Evolutionary conservation across 2,888 invertebrate species (phyloP).

Genomic region (Deilephila elpenor): DNA sequence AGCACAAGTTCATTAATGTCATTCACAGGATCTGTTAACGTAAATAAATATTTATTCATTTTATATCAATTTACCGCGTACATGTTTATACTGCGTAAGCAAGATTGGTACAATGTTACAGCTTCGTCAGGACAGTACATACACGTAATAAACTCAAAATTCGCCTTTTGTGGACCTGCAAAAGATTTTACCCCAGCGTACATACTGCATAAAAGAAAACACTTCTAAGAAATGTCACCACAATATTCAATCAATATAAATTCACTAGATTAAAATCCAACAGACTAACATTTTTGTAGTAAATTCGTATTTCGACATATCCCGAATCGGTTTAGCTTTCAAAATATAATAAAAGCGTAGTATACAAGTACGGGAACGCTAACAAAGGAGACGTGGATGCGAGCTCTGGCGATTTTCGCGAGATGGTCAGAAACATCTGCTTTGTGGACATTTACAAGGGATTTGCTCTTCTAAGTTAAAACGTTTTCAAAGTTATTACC

Average conservation of each 20-base stretch:
- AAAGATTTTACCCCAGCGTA: no score
- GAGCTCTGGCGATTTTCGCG: constrained; percentile 63
- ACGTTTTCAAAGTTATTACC: constrained; percentile 51
- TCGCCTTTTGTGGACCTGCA: no score
- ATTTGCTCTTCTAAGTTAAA: constrained; percentile 60
- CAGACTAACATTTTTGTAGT: not conserved
- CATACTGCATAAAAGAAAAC: no score
- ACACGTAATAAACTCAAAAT: no score
- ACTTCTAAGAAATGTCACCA: no score
- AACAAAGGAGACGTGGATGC: constrained; percentile 65
- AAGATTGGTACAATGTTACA: no score
- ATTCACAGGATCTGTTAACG: no score
- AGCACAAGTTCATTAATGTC: no score
- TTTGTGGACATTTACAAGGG: constrained; percentile 60
- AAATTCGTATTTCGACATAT: not conserved
- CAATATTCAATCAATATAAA: not conserved
- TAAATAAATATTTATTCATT: no score
- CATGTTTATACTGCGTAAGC: no score
- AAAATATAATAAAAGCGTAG: constrained; percentile 57
- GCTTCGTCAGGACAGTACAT: no score
- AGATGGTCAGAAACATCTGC: constrained; percentile 64
- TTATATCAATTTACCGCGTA: no score
- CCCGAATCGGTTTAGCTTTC: constrained; percentile 24
- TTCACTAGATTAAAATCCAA: not conserved
- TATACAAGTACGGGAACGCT: constrained; percentile 61